Conservation (phyloP, 2,888 invertebrate species). For the Hipparchia sbordonii region DNA sequence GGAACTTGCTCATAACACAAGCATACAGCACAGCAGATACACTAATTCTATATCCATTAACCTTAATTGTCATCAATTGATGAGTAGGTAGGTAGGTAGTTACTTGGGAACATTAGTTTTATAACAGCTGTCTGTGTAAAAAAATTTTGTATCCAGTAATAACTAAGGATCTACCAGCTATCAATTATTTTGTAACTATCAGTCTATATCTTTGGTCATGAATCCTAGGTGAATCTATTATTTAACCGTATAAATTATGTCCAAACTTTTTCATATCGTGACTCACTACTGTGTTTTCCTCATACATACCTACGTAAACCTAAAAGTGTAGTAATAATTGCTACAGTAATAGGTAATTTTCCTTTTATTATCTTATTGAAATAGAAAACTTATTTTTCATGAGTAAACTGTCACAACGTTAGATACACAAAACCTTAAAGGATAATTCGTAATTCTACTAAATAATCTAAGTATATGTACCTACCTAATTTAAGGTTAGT, state of each 20-base stretch:
- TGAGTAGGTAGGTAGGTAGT: background rate
- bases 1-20: background rate
- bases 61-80: slow-evolving; percentile 49
- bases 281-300: background rate
- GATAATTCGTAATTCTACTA: no score
- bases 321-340: no score
- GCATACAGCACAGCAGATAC: slow-evolving; percentile 41
- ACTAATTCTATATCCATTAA: slow-evolving; percentile 23
- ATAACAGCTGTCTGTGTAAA: background rate
- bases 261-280: background rate
- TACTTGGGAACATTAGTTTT: background rate
- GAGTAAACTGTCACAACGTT: background rate
- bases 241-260: background rate
- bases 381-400: background rate
- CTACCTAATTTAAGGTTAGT: slow-evolving; percentile 11
- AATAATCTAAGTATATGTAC: background rate
- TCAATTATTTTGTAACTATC: no score
- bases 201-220: no score
- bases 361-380: background rate
- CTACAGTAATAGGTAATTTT: no score
- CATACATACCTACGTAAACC: background rate
- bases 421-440: background rate
- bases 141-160: background rate
- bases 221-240: background rate
- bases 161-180: no score